Evolutionary conservation across 2,113 vertebrate species (phyloP).

Genomic region (Seriola quinqueradiata): DNA sequence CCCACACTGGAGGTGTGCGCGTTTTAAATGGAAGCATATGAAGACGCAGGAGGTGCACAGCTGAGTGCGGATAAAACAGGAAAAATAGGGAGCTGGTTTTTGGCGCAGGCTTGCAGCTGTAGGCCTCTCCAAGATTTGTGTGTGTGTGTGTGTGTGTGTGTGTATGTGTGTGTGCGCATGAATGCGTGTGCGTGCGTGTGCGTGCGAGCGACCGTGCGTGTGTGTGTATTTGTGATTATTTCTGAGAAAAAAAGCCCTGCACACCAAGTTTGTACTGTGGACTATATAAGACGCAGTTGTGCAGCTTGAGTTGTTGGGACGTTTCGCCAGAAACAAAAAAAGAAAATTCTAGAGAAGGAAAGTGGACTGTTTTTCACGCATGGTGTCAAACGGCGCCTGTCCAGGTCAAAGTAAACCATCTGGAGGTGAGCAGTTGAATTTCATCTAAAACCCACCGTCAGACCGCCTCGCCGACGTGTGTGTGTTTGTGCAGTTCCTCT

Average conservation of each 20-base stretch:
- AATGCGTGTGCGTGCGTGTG: background rate
- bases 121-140: background rate
- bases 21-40: background rate
- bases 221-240: background rate
- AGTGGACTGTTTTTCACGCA: background rate
- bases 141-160: background rate
- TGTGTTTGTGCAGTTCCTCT: background rate
- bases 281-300: too few species aligned
- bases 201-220: too few species aligned
- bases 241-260: background rate
- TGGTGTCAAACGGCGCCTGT: background rate
- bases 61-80: background rate
- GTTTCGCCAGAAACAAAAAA: background rate
- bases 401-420: background rate
- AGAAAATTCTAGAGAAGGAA: background rate
- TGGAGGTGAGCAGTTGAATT: background rate
- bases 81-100: background rate
- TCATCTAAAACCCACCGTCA: background rate
- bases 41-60: background rate
- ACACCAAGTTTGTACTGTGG: too few species aligned
- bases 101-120: background rate
- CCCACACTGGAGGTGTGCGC: background rate
- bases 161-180: background rate
- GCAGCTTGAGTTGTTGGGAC: background rate
- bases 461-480: background rate